A percentile compares a stretch with the other conserved stretches of the same genome.
These are phyloP conservation scores for Ennomos fuscantarius DNA, from an alignment of 2,888 invertebrate species.

Conservation along the genomic window DNA sequence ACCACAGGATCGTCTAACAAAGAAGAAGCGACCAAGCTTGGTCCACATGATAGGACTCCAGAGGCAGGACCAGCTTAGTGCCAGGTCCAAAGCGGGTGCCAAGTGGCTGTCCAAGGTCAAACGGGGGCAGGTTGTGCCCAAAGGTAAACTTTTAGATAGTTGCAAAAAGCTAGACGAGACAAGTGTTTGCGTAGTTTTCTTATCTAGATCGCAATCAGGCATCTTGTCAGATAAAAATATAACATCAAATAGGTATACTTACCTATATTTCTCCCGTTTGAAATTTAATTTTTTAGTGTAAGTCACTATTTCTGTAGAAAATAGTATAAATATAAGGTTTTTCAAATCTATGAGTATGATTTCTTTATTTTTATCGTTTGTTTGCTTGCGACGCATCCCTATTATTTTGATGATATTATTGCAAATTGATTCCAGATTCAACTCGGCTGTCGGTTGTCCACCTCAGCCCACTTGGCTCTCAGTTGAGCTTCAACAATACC, in stretches of 20 bases:
- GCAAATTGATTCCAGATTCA: slow-evolving; percentile 82
- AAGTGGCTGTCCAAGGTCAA: slow-evolving; percentile 96
- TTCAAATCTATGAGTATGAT: too few relatives aligned
- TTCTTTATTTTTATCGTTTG: too few relatives aligned
- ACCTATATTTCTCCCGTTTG: too few relatives aligned
- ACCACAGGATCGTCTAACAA: slow-evolving; percentile 85
- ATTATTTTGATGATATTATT: background rate
- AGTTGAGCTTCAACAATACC: slow-evolving; percentile 91
- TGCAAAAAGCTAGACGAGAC: too few relatives aligned
- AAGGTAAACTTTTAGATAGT: slow-evolving; percentile 67
- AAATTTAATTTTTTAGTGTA: too few relatives aligned
- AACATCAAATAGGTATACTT: too few relatives aligned
- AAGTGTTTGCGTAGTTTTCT: too few relatives aligned
- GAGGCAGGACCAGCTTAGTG: slow-evolving; percentile 89
- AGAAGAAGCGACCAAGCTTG: slow-evolving; percentile 92
- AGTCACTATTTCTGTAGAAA: too few relatives aligned
- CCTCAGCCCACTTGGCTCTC: slow-evolving; percentile 93
- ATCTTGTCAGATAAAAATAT: background rate
- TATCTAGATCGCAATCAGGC: background rate
- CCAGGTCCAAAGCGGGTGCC: slow-evolving; percentile 93
- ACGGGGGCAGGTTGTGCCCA: slow-evolving; percentile 92
- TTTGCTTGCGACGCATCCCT: background rate
- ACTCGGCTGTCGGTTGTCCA: slow-evolving; percentile 92
- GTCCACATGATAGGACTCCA: slow-evolving; percentile 93
- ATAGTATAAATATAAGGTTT: too few relatives aligned